Base-by-base conservation (phyloP, 1,140 invertebrate species). In the Drosophila sucinea region DNA sequence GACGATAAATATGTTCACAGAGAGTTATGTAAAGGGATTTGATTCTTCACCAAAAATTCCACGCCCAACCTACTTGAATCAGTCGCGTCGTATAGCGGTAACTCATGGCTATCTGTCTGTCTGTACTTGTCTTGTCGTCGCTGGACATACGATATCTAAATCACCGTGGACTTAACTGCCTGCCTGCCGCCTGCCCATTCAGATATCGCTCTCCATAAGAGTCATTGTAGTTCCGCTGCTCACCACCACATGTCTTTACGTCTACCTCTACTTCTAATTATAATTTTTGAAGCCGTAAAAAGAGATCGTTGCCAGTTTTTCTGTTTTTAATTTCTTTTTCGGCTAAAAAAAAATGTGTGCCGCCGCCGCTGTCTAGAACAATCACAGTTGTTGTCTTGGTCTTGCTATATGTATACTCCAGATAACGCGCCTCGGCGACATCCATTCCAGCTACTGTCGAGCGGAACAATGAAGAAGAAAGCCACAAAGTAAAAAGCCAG, bases 401-500 rank as follows among this genome's bases (percentile, higher is more conserved):
- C 2, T 38, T 38, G 35, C 7, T 75, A 47, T 78, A 65, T 75
- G 54, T 78, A 65, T 82, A 79, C 75, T 86, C 75, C 82, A 86
- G 83, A 82, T 86, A 86, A 87, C 82, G 75, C 83, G 67, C 70
- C 58, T 67, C 76, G 74, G 70, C 70, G 77, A 51, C 44, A 51
- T 70, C 66, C 81, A 58, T 62, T 51, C 51, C 71, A 79, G 72
- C 68, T 79, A 83, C 83, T 78, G 83, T 70, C 79, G 70, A 64
- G 65, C 73, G 74, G 79, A 77, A 77, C 73, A 70, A 61, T 80
- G 77, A 82, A 87, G 81, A 84, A 84, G 82, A 85, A 85, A 85
- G 83, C 75, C 67, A 70, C 67, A 81, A 72, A 87, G 68, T 70
- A 67, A 35, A 81, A 54, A 81, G 60, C 60, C 67, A 81, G 64